Conservation (phyloP, 1,140 invertebrate genomes). For the Scaptomyza montana region DNA sequence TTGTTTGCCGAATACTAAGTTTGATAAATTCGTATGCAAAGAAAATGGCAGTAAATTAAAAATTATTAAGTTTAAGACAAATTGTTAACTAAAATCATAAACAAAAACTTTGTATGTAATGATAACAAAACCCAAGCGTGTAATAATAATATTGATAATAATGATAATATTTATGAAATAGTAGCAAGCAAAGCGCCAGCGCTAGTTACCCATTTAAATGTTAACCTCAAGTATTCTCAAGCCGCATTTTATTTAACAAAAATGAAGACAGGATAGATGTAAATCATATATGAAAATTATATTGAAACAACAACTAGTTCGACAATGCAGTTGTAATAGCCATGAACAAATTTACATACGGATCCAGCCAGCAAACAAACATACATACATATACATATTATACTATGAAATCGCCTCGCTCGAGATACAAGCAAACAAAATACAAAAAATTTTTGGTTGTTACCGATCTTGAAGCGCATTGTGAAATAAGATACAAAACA, state of each 20-base stretch:
- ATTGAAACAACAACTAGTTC: conserved; percentile 26
- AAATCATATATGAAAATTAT: conserved; percentile 25
- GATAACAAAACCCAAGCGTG: conserved; percentile 60
- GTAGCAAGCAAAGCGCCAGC: conserved; percentile 49
- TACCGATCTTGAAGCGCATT: conserved; percentile 41
- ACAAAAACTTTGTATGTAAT: conserved; percentile 60
- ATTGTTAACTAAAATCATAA: conserved; percentile 69
- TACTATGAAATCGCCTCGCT: conserved; percentile 34
- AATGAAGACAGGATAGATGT: conserved; percentile 32
- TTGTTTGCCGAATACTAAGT: conserved; percentile 46
- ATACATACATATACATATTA: conserved; percentile 38
- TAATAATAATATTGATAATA: conserved; percentile 57
- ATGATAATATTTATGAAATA: conserved; percentile 31
- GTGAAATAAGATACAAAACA: conserved; percentile 45
- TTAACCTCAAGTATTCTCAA: conserved; percentile 80
- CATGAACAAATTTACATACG: conserved; percentile 42
- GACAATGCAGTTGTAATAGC: conserved; percentile 29
- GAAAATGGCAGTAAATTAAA: conserved; percentile 47
- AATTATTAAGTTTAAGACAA: conserved; percentile 73
- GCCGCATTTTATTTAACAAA: conserved; percentile 72
- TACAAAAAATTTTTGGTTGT: conserved; percentile 54
- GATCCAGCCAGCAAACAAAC: conserved; percentile 66
- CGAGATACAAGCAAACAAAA: conserved; percentile 48
- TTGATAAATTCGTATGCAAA: conserved; percentile 47
- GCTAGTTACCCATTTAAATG: conserved; percentile 69